Evolutionary conservation across 1,140 invertebrate genomes (phyloP), one percentile per base, ranked within the genome.

Genomic region (Holotrichia oblita): DNA sequence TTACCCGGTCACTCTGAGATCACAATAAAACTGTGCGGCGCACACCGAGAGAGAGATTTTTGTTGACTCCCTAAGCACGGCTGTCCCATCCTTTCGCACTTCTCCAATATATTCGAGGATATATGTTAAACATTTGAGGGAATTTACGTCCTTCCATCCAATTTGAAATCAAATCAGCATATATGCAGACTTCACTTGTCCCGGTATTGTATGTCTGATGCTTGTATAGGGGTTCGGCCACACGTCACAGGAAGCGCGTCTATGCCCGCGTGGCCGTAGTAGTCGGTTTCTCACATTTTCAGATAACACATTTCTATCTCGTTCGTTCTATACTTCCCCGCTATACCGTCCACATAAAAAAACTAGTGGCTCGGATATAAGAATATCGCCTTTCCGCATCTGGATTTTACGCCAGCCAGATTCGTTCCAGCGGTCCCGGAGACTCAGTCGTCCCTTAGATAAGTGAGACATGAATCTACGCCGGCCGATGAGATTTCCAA

Each of bases 381-480:
- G 72, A 73, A 73, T 73, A 73, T 73, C 72, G 72, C 40, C 40
- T 73, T 64, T 64, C 61, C 61, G 40, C 72, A 73, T 73, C 34
- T 73, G 72, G 72, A 42, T 44, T 78, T 78, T 78, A 73, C 77
- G 69, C 69, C 20, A 40, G 77, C 69, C 79, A 79, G 80, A 81
- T 81, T 79, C 78, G 81, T 61, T 79, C 78, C 77, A 78, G 78
- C 76, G 73, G 42, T 73, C 77, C 69, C 72, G 61, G 61, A 64
- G 61, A 20, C 61, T 64, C 20, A 14, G 61, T 64, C 61, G 12
- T 64, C 17, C 17, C 61, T 20, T 20, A 80, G 81, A 82, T 82
- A 82, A 82, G 79, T 82, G 80, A 82, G 81, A 82, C 81, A 82
- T 82, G 81, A 82, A 82, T 82, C 80, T 81, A 74, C 76, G 79